Evolutionary conservation across 2,797 vertebrate genomes (phyloP).

Genomic region (Glyptemys insculpta): DNA sequence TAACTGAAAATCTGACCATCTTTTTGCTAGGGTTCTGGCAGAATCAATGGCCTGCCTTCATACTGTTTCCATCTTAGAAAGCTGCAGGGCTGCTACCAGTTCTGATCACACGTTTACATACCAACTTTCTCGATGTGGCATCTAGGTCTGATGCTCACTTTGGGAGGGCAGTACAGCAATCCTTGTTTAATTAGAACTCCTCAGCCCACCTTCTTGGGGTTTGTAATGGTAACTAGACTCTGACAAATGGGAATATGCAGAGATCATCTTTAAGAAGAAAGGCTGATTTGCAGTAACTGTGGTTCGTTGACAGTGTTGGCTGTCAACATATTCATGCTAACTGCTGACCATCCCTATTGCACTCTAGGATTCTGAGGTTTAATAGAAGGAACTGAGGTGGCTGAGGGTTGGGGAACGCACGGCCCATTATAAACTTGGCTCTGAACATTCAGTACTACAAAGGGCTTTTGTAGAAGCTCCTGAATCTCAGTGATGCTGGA

Average conservation of each 20-base stretch:
- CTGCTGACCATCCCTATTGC: background rate
- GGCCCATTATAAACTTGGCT: background rate
- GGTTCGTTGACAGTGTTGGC: background rate
- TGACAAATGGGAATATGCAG: background rate
- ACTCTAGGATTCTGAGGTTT: background rate
- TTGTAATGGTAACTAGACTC: background rate
- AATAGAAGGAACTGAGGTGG: accelerated
- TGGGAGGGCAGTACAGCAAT: background rate
- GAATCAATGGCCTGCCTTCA: background rate
- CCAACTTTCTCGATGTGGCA: background rate
- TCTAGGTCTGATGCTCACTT: background rate
- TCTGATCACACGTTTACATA: background rate
- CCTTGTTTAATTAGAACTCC: background rate
- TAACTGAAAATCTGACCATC: background rate
- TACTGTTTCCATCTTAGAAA: background rate
- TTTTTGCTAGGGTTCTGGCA: background rate
- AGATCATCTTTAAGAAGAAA: background rate
- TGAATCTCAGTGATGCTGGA: background rate
- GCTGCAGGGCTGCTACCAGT: background rate
- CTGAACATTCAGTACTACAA: background rate
- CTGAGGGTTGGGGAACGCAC: background rate
- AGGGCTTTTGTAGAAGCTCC: background rate
- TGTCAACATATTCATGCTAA: background rate
- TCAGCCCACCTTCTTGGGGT: background rate
- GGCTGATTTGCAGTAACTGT: background rate